These are phyloP conservation scores for Triplophysa yarkandensis DNA, from an alignment of 2,797 vertebrate species.

Conservation along the genomic window DNA sequence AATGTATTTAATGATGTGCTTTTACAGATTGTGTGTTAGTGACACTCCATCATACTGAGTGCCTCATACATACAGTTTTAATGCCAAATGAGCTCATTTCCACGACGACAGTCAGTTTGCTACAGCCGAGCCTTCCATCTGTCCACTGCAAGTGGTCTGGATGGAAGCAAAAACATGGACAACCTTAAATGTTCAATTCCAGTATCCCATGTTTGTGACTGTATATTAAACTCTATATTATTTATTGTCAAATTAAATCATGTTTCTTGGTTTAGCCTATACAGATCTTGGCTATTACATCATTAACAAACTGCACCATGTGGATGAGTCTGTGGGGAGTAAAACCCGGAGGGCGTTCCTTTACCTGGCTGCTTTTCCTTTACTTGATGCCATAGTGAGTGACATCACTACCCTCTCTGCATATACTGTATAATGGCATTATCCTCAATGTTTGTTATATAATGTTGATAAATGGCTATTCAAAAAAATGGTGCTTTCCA, in stretches of 20 bases:
- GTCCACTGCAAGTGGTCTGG: neutral
- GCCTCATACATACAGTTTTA: neutral
- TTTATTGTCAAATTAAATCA: neutral
- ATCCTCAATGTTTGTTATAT: too few species aligned
- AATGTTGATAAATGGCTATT: too few species aligned
- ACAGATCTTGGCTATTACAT: slow-evolving; percentile 99
- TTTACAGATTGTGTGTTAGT: slow-evolving; percentile 13
- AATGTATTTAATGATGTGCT: neutral
- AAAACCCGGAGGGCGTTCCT: slow-evolving; percentile 96
- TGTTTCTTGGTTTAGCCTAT: slow-evolving; percentile 77
- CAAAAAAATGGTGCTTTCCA: too few species aligned
- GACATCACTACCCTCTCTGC: slow-evolving; percentile 1
- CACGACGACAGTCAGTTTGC: neutral
- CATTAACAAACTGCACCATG: slow-evolving; percentile 98
- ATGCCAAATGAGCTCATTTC: neutral
- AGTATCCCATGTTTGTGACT: neutral
- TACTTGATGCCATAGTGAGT: slow-evolving; percentile 98
- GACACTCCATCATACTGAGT: slow-evolving; percentile 20
- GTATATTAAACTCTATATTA: neutral
- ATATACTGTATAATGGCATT: neutral
- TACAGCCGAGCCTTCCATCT: slow-evolving; percentile 4
- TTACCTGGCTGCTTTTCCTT: slow-evolving; percentile 94
- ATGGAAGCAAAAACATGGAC: neutral
- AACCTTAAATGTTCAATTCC: too few species aligned
- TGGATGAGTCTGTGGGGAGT: slow-evolving; percentile 93